Evolutionary conservation across 2,113 vertebrate genomes (phyloP).

Genomic region (Thamnophis sirtalis): DNA sequence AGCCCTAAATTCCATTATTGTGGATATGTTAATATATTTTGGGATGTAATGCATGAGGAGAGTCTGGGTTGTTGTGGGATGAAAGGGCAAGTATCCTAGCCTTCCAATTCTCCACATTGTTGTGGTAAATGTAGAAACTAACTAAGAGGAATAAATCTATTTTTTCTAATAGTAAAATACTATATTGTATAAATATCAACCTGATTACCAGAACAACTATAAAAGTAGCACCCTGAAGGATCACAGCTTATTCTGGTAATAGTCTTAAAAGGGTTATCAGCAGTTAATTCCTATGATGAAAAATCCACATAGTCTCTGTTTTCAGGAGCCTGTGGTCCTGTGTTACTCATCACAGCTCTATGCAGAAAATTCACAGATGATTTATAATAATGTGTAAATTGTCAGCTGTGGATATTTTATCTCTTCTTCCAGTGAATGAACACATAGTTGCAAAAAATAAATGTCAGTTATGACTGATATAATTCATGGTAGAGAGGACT

Average conservation of each 20-base stretch:
- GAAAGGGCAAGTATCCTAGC: neutral
- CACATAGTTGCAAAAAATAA: neutral
- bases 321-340: neutral
- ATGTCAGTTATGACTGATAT: neutral
- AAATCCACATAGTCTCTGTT: neutral
- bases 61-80: neutral
- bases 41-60: too few species aligned
- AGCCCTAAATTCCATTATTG: neutral
- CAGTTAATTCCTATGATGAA: neutral
- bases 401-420: neutral
- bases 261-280: neutral
- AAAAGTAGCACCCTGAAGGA: neutral
- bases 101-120: neutral
- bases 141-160: neutral
- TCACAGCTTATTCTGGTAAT: neutral
- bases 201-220: neutral
- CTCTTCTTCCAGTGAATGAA: neutral
- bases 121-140: neutral
- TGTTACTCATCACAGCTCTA: neutral
- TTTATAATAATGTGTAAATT: neutral
- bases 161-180: neutral
- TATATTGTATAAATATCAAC: neutral
- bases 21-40: neutral
- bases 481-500: neutral
- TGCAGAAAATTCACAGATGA: neutral